Evolutionary conservation across 2,113 vertebrate genomes (phyloP), one percentile per base, ranked within the genome.

Genomic region (Scomber japonicus): DNA sequence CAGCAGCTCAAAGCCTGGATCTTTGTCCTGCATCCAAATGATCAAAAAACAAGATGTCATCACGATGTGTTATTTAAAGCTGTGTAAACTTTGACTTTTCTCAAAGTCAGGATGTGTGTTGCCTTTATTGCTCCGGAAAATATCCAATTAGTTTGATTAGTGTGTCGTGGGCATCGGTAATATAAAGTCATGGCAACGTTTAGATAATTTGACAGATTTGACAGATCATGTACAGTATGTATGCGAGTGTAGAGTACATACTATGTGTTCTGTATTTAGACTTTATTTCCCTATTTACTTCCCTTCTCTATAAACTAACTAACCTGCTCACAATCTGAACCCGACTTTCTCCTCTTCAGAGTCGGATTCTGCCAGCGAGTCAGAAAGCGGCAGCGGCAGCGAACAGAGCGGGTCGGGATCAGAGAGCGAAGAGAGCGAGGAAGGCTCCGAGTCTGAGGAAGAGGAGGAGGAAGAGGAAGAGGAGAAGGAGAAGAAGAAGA

Each of bases 291-390:
- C 31, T 35, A 3, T 27, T 27, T 27, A 21, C 21, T 21, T 21
- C 21, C 21, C 24, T 27, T 27, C 24, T 27, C 24, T 27, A 27
- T 27, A 27, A 27, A 27, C 24, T 40, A 21, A 30, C 11, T 16
- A 8, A 40, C 49, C 50, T 8, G 5, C 3, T 62, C 11, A 5
- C n/a, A 64, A 1, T 15, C 35, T 55, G 17, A 31, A 31, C 24
- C 35, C 17, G 15, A 44, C 4, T 27, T 13, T 19, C n/a, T 9
- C 61, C 1, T 27, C 24, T 3, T 12, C 93, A 99, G 98, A 97
- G 66, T 97, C 97, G 0, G 96, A 96, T 81, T 96, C 97, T 0
- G 91, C 91, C 82, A 98, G 96, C 0, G 94, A 95, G 12, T 95
- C 95, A 0, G 97, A 96, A 19, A 92, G 95, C 0, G 80, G 90